phyloP scores from a whole-genome alignment of 2,797 vertebrate genomes.

The Neosilurus mollespiculum region DNA sequence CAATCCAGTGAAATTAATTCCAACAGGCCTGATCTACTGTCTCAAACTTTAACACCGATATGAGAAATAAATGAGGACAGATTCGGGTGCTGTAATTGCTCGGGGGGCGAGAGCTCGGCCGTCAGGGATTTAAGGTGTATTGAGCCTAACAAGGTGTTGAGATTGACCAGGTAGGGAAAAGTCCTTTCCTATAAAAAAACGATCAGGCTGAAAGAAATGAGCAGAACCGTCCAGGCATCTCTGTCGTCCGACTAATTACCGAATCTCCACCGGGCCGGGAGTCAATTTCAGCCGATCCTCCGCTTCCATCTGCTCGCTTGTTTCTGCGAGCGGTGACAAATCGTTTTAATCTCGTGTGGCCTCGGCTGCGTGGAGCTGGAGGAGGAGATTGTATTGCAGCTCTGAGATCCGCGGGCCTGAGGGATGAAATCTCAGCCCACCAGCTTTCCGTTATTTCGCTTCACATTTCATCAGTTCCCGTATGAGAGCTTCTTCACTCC shows the following conservation, averaged over 20 bases:
- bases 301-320: constrained; percentile 41
- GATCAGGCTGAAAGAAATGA: constrained; percentile 14
- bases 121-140: not conserved
- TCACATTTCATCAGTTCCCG: constrained; percentile 24
- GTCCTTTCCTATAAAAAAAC: not conserved
- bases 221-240: not conserved
- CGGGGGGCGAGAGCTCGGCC: not conserved
- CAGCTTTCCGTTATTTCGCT: constrained; percentile 15
- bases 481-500: not conserved
- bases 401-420: constrained; percentile 30
- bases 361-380: constrained; percentile 28
- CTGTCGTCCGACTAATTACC: constrained; percentile 48
- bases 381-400: constrained; percentile 45
- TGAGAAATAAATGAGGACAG: too few relatives aligned
- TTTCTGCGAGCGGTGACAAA: constrained; percentile 54
- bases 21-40: not conserved
- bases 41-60: not conserved
- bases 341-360: constrained; percentile 57
- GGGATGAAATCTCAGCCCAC: constrained; percentile 3
- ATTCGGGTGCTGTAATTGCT: not conserved
- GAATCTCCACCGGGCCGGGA: constrained; percentile 48
- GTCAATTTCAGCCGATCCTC: constrained; percentile 49
- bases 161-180: not conserved
- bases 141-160: not conserved
- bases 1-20: not conserved